Evolutionary conservation across 1,140 invertebrate species (phyloP), one percentile per base, ranked within the genome.

Genomic region (Trichonephila clavipes): DNA sequence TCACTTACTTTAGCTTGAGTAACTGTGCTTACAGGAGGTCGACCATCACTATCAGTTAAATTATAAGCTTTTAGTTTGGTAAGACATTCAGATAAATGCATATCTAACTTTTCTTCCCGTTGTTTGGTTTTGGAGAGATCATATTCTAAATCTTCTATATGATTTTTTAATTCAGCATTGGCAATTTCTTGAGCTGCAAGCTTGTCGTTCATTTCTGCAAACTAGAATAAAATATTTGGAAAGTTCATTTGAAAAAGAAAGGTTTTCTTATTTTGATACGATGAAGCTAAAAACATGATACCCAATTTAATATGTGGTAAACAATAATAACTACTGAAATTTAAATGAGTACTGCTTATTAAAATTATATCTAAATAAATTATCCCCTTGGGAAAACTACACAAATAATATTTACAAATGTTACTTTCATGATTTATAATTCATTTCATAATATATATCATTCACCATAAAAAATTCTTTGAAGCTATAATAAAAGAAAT

Each of bases 81-180:
- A 86, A 98, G 97, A 59, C 98, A 98, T 95, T 99, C 98, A 12
- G 97, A 98, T 89, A 98, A 96, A 96, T 98, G 97, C 95, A 98
- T 98, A 95, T 99, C 98, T 24, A 99, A 96, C 95, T 99, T 99
- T 95, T 99, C 98, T 95, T 95, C 95, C 58, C 95, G 64, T 34
- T 97, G 97, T 61, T 98, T 97, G 4, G 98, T 97, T 96, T 99
- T 99, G 95, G 98, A 97, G 34, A 98, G 96, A 95, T 99, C 98
- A 95, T 99, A 99, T 95, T 99, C 98, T 61, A 99, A 96, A 96
- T 99, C 99, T 95, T 99, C 99, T 77, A 99, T 98, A 96, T 99
- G 98, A 96, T 99, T 99, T 95, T 98, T 97, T 66, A 99, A 96
- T 95, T 99, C 99, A 40, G 98, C 99, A 94, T 97, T 98, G 96